Evolutionary conservation across 2,113 vertebrate genomes (phyloP).

Genomic region (Salvelinus sp.): DNA sequence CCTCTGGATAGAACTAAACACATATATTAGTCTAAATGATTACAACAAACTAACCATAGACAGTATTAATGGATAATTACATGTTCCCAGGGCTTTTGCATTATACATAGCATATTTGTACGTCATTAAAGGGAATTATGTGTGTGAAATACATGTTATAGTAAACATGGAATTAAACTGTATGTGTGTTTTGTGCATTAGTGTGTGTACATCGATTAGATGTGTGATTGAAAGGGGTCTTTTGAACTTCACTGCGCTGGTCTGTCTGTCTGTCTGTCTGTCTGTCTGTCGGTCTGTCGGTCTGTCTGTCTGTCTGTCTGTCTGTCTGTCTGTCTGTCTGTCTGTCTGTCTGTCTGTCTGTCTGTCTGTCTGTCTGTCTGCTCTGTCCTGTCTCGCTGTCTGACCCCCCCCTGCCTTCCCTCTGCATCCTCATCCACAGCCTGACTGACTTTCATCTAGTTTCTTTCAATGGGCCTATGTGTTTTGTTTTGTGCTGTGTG

Average conservation of each 20-base stretch:
- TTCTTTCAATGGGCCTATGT: background rate
- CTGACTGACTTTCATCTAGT: conserved; percentile 44
- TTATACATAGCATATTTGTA: no score
- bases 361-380: no score
- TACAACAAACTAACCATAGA: background rate
- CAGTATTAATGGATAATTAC: no score
- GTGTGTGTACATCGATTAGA: conserved; percentile 30
- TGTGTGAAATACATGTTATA: background rate
- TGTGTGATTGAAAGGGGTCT: conserved; percentile 53
- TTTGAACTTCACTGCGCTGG: conserved; percentile 51
- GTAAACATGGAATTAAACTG: background rate
- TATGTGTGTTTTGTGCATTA: background rate
- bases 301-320: no score
- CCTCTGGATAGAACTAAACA: background rate
- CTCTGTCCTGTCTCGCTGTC: no score
- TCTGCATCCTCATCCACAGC: background rate
- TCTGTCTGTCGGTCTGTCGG: no score
- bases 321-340: conserved; percentile 12
- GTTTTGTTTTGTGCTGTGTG: no score
- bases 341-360: conserved; percentile 1
- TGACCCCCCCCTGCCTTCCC: background rate
- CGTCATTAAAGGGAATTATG: background rate
- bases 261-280: conserved; percentile 18
- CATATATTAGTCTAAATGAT: background rate
- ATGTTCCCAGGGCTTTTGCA: no score